Conservation (phyloP, 2,888 invertebrate genomes). For the Ennomos erosarius region DNA sequence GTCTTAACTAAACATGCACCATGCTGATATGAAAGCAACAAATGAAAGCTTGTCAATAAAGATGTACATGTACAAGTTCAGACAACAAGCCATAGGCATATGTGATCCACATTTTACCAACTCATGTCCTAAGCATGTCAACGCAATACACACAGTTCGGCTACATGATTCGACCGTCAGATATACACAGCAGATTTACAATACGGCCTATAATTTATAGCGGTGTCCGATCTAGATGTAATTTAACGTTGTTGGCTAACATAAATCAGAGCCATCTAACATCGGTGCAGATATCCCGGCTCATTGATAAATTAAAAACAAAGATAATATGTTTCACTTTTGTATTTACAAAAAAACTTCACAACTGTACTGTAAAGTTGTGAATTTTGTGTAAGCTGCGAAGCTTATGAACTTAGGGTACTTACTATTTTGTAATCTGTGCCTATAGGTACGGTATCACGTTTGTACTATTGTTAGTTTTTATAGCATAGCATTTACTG, state of each 20-base stretch:
- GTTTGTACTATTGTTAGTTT: too few species aligned
- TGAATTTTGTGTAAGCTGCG: too few species aligned
- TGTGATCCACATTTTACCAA: constrained; percentile 35
- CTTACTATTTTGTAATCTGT: too few species aligned
- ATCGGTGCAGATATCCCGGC: constrained; percentile 56
- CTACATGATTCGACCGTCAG: constrained; percentile 76
- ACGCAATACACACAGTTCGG: constrained; percentile 65
- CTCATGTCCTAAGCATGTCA: constrained; percentile 54
- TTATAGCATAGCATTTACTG: too few species aligned
- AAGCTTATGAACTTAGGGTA: too few species aligned
- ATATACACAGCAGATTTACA: constrained; percentile 82
- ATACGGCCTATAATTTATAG: constrained; percentile 80
- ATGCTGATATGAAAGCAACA: not conserved
- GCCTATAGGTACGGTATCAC: too few species aligned
- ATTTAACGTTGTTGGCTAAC: constrained; percentile 80
- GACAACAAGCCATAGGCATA: constrained; percentile 13
- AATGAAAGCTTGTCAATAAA: not conserved
- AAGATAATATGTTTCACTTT: constrained; percentile 10
- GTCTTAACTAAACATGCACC: too few species aligned
- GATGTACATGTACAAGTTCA: not conserved
- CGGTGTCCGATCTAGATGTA: constrained; percentile 83
- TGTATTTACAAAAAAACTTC: not conserved
- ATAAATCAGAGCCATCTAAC: constrained; percentile 81
- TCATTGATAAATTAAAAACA: constrained; percentile 22
- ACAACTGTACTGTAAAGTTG: not conserved